A percentile compares a stretch with the other conserved stretches of the same genome.
Evolutionary conservation across 1,140 invertebrate genomes (phyloP).

Genomic region (Drosophila ananassae): DNA sequence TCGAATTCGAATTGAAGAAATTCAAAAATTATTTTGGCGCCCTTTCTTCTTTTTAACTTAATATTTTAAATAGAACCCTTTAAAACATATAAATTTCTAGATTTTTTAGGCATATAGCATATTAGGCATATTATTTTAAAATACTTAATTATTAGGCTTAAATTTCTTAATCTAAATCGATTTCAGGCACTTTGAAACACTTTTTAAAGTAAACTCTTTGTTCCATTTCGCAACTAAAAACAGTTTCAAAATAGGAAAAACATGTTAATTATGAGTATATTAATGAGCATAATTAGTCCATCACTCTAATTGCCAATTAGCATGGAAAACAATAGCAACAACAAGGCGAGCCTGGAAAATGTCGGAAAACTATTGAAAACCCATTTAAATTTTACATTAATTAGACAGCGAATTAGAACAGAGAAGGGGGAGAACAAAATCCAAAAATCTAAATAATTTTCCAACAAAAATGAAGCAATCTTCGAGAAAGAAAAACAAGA

Average conservation of each 20-base stretch:
- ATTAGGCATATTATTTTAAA: no score
- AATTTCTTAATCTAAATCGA: no score
- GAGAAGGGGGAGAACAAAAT: neutral
- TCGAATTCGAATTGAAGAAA: neutral
- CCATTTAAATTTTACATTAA: slow-evolving; percentile 27
- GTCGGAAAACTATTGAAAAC: slow-evolving; percentile 27
- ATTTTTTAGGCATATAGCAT: no score
- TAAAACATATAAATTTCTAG: no score
- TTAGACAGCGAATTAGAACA: neutral
- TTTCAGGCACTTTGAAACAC: no score
- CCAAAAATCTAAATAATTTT: neutral
- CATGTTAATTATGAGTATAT: no score
- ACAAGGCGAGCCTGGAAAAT: slow-evolving; percentile 6
- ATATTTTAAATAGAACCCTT: neutral
- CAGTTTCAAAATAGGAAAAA: no score
- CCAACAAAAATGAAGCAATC: slow-evolving; percentile 48
- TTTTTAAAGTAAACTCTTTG: no score
- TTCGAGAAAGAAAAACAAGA: slow-evolving; percentile 38
- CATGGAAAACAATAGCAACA: slow-evolving; percentile 5
- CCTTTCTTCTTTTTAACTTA: neutral
- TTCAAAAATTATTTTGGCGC: neutral
- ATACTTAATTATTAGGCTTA: no score
- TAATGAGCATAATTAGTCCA: no score
- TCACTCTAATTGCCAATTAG: slow-evolving; percentile 16
- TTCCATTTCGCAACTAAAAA: no score